Evolutionary conservation across 2,113 vertebrate genomes (phyloP), one percentile per base, ranked within the genome.

Genomic region (Murina feae): DNA sequence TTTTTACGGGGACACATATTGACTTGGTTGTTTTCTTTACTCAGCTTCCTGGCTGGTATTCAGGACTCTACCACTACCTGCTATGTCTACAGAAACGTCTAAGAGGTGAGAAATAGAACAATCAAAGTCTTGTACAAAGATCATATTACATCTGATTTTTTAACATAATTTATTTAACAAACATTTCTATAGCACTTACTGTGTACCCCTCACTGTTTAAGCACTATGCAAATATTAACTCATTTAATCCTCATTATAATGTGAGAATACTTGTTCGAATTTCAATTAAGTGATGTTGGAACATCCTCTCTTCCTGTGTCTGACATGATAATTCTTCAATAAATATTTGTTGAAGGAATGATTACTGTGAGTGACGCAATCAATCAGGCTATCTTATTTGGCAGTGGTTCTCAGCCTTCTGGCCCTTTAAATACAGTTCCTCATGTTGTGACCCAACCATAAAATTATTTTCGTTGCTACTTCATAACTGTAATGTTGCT

Each of bases 331-430:
- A 97, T 92, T 85, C 72, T 79, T 93, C 69, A 75, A 74, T 93
- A 96, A 96, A 96, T 97, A 95, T 96, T 96, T 89, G 87, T 79
- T 89, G 39, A 91, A 94, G 18, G n/a, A 92, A 92, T 65, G 81
- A 96, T 88, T 96, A 89, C 94, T 83, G 32, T 82, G 88, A 94
- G 84, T 83, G 88, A 85, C n/a, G 96, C n/a, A 81, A n/a, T 97
- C 94, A 93, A 79, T 96, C 92, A 87, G 72, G 35, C 66, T 88
- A 72, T 94, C 82, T 90, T 96, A 60, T 95, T 97, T 97, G n/a
- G n/a, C n/a, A n/a, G n/a, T n/a, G n/a, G n/a, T n/a, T n/a, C n/a
- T n/a, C n/a, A n/a, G n/a, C n/a, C n/a, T n/a, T n/a, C n/a, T n/a
- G n/a, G n/a, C n/a, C n/a, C n/a, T n/a, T n/a, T n/a, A n/a, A n/a